Conservation (phyloP, 1,140 invertebrate genomes). For the Chlorops oryzae region DNA sequence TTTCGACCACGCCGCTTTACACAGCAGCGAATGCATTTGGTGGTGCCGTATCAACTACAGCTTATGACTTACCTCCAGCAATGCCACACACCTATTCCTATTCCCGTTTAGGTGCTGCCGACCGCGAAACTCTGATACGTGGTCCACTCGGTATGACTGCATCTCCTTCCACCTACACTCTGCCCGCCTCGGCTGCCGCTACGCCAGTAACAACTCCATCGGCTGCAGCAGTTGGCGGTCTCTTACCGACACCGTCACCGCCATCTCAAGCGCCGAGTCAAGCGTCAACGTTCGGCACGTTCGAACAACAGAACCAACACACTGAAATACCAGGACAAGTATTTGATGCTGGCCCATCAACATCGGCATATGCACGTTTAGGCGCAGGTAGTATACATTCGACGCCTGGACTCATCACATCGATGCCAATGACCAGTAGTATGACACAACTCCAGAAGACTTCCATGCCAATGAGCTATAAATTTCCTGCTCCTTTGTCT, state of each 20-base stretch:
- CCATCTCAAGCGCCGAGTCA: conserved; percentile 1
- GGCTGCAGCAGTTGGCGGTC: no score
- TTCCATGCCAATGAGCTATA: conserved; percentile 11
- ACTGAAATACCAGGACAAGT: conserved; percentile 35
- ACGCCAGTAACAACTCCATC: not conserved
- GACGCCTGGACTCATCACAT: conserved; percentile 1
- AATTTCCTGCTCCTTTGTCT: conserved; percentile 17
- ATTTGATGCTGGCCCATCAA: conserved; percentile 12
- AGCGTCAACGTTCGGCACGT: not conserved
- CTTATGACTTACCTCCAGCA: conserved; percentile 37
- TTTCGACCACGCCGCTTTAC: not conserved
- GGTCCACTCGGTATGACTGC: conserved; percentile 36
- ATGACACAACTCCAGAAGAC: conserved; percentile 28
- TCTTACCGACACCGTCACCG: conserved; percentile 23
- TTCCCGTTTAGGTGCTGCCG: not conserved
- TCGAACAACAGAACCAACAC: no score
- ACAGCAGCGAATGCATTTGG: not conserved
- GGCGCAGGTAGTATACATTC: no score
- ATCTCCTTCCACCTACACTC: conserved; percentile 19
- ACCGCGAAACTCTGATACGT: conserved; percentile 23
- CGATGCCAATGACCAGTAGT: conserved; percentile 27
- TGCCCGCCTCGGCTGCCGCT: conserved; percentile 16
- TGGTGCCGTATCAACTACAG: not conserved
- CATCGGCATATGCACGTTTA: conserved; percentile 6
- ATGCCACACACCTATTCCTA: conserved; percentile 34